phyloP scores from a whole-genome alignment of 2,797 vertebrate genomes.

The Arnoldichthys spilopterus region DNA sequence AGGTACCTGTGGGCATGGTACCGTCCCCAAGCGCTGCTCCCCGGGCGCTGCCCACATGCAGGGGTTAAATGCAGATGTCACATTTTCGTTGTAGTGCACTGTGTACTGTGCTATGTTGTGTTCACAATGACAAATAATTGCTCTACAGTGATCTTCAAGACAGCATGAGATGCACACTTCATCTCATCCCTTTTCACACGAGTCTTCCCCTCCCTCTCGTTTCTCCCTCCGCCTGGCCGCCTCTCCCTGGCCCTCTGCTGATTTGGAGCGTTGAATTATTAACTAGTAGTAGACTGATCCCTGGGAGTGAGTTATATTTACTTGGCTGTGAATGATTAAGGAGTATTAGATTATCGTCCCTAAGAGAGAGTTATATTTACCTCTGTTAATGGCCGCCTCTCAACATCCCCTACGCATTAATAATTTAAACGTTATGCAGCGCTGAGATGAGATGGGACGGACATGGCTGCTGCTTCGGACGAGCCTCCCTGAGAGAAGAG shows the following conservation, averaged over 20 bases:
- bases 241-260: constrained; percentile 51
- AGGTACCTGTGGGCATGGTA: too few species aligned
- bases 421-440: constrained; percentile 71
- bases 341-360: constrained; percentile 77
- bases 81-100: too few species aligned
- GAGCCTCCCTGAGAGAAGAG: not conserved
- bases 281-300: constrained; percentile 73
- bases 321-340: constrained; percentile 79
- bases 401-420: constrained; percentile 70
- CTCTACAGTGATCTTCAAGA: too few species aligned
- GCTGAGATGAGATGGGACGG: constrained; percentile 52
- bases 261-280: constrained; percentile 78
- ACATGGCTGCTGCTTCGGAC: constrained; percentile 7
- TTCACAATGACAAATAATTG: too few species aligned
- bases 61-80: too few species aligned
- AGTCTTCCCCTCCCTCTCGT: constrained; percentile 36
- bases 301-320: constrained; percentile 78
- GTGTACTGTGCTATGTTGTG: too few species aligned
- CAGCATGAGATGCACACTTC: not conserved
- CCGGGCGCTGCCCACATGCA: too few species aligned
- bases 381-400: constrained; percentile 74
- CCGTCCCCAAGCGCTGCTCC: too few species aligned
- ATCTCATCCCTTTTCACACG: not conserved
- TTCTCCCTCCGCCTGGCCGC: constrained; percentile 48
- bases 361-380: constrained; percentile 81